Conservation (phyloP, 2,888 invertebrate genomes). For the Dynastes maya region DNA sequence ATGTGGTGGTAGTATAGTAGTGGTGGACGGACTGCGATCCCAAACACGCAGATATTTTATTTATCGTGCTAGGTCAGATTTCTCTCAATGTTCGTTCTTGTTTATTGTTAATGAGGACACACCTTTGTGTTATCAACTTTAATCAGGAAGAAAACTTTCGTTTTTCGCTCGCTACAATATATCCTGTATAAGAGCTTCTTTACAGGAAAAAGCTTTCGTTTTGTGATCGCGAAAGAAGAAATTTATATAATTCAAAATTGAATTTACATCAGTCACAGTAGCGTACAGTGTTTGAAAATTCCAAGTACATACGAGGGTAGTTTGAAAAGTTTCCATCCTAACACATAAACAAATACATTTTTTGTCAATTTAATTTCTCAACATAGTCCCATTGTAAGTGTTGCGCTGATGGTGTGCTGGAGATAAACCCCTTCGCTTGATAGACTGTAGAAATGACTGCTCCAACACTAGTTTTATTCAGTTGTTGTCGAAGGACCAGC, state of each 20-base stretch:
- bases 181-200: background rate
- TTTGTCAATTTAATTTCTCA: too few species aligned
- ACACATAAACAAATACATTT: too few species aligned
- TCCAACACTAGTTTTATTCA: too few species aligned
- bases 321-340: too few species aligned
- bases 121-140: constrained; percentile 34
- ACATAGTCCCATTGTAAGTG: too few species aligned
- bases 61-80: constrained; percentile 39
- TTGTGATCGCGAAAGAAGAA: background rate
- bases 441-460: too few species aligned
- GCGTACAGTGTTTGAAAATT: too few species aligned
- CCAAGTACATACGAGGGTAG: too few species aligned
- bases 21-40: constrained; percentile 2
- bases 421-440: too few species aligned
- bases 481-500: too few species aligned
- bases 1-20: background rate
- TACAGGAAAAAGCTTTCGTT: background rate
- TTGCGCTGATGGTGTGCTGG: too few species aligned
- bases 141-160: constrained; percentile 26
- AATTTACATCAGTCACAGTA: background rate
- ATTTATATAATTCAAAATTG: constrained; percentile 19
- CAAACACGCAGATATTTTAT: constrained; percentile 39
- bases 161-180: background rate
- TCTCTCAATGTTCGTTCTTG: constrained; percentile 28
- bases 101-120: constrained; percentile 37